Evolutionary conservation across 1,140 invertebrate species (phyloP).

Genomic region (Tyrophagus putrescentiae): DNA sequence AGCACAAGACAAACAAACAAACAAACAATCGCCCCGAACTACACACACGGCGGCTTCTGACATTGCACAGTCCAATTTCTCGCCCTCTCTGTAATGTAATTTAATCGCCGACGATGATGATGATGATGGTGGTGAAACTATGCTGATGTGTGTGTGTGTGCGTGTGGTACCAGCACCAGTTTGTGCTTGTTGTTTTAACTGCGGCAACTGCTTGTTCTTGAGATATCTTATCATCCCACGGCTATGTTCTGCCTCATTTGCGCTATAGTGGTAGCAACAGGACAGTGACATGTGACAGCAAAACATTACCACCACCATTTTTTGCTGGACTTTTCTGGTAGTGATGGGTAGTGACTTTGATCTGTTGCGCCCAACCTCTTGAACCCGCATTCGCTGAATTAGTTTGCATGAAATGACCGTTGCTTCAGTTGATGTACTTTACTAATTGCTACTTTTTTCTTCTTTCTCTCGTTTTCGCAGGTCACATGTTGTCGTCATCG

Average conservation of each 20-base stretch:
- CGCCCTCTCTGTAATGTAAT: no score
- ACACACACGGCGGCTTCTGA: no score
- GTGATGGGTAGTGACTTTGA: neutral
- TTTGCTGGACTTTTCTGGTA: neutral
- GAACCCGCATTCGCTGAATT: neutral
- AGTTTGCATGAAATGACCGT: neutral
- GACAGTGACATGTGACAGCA: neutral
- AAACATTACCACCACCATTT: neutral
- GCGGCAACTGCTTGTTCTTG: no score
- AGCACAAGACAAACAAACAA: no score
- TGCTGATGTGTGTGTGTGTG: no score
- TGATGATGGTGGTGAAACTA: no score
- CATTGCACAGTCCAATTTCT: no score
- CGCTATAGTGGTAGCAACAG: neutral
- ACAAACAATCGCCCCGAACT: no score
- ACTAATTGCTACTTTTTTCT: neutral
- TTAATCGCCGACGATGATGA: no score
- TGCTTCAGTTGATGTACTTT: neutral
- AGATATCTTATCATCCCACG: no score
- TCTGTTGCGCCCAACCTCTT: neutral
- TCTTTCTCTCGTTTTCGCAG: neutral
- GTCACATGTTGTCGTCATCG: constrained; percentile 16
- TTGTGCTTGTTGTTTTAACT: no score
- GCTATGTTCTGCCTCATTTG: neutral
- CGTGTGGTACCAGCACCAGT: no score